phyloP scores from a whole-genome alignment of 2,888 invertebrate genomes.

The Ormyrus thymus region DNA sequence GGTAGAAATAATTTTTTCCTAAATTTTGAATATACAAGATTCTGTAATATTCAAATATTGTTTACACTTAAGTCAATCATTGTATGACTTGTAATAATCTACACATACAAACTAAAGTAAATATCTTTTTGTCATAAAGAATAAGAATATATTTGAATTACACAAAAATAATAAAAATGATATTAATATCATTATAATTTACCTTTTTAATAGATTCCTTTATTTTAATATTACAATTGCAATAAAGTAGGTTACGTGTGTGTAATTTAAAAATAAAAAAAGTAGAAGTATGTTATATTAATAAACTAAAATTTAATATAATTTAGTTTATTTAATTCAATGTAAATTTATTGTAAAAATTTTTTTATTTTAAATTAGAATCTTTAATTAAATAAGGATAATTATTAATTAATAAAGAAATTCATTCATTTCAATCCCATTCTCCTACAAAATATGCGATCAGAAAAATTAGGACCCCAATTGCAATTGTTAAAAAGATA shows the following conservation, averaged over 20 bases:
- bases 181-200: neutral
- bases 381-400: neutral
- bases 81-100: slow-evolving; percentile 32
- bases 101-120: slow-evolving; percentile 10
- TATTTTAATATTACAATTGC: neutral
- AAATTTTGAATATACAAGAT: slow-evolving; percentile 36
- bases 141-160: too few species aligned
- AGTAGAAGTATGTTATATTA: slow-evolving; percentile 1
- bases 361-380: slow-evolving; percentile 39
- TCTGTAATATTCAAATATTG: slow-evolving; percentile 2
- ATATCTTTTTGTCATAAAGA: neutral
- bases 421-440: too few species aligned
- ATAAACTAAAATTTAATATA: neutral
- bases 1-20: slow-evolving; percentile 34
- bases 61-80: slow-evolving; percentile 15
- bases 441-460: too few species aligned
- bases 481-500: too few species aligned
- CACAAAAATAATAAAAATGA: slow-evolving; percentile 10
- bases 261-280: slow-evolving; percentile 2
- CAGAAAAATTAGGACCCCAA: too few species aligned
- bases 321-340: slow-evolving; percentile 30
- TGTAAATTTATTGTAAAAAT: slow-evolving; percentile 44
- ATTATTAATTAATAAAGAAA: too few species aligned
- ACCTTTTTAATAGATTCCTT: slow-evolving; percentile 14
- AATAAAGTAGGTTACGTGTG: slow-evolving; percentile 13